Evolutionary conservation across 1,140 invertebrate species (phyloP).

Genomic region (Tribolium madens): DNA sequence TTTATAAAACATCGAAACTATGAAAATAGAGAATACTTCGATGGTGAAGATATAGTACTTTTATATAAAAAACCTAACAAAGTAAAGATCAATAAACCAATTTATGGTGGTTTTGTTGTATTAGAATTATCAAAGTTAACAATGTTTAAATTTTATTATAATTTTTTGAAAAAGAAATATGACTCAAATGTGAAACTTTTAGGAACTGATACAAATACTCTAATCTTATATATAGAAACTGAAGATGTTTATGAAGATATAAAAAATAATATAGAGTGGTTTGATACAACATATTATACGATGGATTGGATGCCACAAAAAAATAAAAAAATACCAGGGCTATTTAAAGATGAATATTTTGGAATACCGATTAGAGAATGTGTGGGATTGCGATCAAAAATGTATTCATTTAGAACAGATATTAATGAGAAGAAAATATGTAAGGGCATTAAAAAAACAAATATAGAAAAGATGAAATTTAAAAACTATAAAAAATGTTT

Average conservation of each 20-base stretch:
- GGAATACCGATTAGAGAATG: constrained; percentile 26
- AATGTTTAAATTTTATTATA: constrained; percentile 23
- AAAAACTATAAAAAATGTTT: constrained; percentile 40
- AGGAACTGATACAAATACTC: constrained; percentile 11
- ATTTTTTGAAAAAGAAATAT: neutral
- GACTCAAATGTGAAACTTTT: neutral
- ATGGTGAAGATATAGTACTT: neutral
- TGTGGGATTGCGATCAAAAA: neutral
- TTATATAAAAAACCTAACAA: constrained; percentile 11
- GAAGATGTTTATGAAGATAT: constrained; percentile 30
- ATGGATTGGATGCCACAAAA: constrained; percentile 29
- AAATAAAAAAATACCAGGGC: constrained; percentile 29
- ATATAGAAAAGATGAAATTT: constrained; percentile 44
- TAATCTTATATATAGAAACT: constrained; percentile 19
- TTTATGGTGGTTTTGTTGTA: constrained; percentile 40
- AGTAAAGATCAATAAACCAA: constrained; percentile 40
- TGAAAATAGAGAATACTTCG: neutral
- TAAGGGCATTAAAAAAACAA: constrained; percentile 23
- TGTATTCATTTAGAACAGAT: constrained; percentile 16
- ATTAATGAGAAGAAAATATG: constrained; percentile 16
- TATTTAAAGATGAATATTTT: constrained; percentile 25
- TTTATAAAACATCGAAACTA: neutral
- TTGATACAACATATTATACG: neutral
- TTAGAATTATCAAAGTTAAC: constrained; percentile 40
- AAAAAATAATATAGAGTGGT: neutral